phyloP scores from a whole-genome alignment of 2,888 invertebrate genomes.

The Orchesella flavescens region DNA sequence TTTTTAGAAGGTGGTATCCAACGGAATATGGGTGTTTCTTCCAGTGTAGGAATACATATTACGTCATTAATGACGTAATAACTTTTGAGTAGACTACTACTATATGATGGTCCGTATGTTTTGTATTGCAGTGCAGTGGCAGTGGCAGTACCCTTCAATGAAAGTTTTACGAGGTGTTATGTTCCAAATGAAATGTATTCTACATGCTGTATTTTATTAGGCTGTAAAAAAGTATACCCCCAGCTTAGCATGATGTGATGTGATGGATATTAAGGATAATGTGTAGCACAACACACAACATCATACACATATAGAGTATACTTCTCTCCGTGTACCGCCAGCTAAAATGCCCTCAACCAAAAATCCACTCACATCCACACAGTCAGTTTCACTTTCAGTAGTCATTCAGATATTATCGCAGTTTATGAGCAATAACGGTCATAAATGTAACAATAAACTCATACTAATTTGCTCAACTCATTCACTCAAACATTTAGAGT shows the following conservation, averaged over 20 bases:
- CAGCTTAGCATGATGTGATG: not conserved
- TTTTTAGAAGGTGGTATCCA: slow-evolving; percentile 33
- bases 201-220: slow-evolving; percentile 6
- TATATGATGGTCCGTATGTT: not conserved
- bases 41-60: slow-evolving; percentile 56
- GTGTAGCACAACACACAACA: no score
- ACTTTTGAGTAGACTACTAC: slow-evolving; percentile 26
- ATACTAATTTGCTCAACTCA: slow-evolving; percentile 43
- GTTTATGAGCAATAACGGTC: slow-evolving; percentile 51
- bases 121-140: not conserved
- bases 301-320: no score
- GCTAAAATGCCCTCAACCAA: no score
- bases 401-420: slow-evolving; percentile 55
- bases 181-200: slow-evolving; percentile 31
- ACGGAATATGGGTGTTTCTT: slow-evolving; percentile 9
- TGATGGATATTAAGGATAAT: no score
- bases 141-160: slow-evolving; percentile 41
- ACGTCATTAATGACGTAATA: slow-evolving; percentile 59
- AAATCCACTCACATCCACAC: not conserved
- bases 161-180: slow-evolving; percentile 57
- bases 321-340: no score
- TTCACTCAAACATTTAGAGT: no score
- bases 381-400: slow-evolving; percentile 58
- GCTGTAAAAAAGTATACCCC: slow-evolving; percentile 8
- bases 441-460: slow-evolving; percentile 60